A percentile compares a stretch with the other conserved stretches of the same genome.
These are phyloP conservation scores for Physocephala rufipes DNA, from an alignment of 2,888 invertebrate genomes.

Conservation along the genomic window DNA sequence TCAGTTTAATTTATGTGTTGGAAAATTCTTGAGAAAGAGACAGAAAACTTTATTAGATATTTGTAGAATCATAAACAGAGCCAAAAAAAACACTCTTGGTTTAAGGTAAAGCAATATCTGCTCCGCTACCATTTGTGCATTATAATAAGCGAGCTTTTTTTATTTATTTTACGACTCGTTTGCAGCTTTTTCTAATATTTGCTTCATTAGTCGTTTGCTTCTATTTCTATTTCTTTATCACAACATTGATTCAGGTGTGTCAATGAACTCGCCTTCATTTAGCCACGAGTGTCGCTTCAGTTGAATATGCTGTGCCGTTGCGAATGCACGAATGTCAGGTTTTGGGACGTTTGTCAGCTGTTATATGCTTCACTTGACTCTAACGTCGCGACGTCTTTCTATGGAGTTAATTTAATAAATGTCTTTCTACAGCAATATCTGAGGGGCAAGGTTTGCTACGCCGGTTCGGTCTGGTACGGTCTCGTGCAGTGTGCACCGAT, in stretches of 20 bases:
- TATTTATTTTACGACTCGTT: background rate
- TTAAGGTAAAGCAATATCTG: no score
- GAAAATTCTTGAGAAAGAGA: background rate
- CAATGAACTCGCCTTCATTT: constrained; percentile 25
- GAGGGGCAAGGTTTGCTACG: no score
- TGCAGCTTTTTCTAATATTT: background rate
- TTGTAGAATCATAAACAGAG: no score
- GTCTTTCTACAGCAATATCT: no score
- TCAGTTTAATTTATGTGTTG: background rate
- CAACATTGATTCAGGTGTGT: constrained; percentile 25
- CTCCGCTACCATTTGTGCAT: background rate
- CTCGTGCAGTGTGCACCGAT: no score
- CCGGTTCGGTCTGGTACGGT: no score
- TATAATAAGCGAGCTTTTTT: background rate
- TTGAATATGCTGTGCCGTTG: no score
- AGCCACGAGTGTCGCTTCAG: constrained; percentile 19
- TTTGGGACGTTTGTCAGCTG: background rate
- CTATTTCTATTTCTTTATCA: background rate
- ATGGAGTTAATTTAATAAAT: background rate
- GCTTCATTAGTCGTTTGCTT: background rate
- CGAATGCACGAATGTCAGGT: background rate
- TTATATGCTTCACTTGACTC: background rate
- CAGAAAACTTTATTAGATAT: no score
- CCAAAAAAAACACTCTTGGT: no score
- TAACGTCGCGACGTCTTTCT: background rate